Base-by-base conservation (phyloP, 2,797 vertebrate genomes). In the Cyprinella venusta region DNA sequence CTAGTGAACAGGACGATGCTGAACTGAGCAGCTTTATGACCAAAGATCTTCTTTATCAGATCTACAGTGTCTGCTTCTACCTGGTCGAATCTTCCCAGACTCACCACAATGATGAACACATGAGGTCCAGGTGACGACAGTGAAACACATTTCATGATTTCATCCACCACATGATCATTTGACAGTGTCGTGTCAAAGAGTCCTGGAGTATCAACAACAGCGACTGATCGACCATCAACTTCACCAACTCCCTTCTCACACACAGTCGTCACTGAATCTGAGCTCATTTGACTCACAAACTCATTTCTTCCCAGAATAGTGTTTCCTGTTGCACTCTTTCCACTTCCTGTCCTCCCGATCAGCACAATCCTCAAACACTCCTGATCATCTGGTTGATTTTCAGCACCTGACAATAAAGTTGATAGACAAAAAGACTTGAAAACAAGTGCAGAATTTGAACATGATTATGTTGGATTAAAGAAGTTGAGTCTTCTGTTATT, bases 291-390 rank as follows among this genome's bases (percentile, higher is more conserved):
- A 6, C 67, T 42, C 5, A 8, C 0, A 33, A 84, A 84, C 50
- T 52, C 38, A 0, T 65, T 18, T 79, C 26, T 24, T 71, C 76
- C 40, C 5, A 84, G 76, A 18, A 84, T 72, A 8, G 75, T 78
- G 40, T 83, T 83, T 33, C 33, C 33, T 33, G 33, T 33, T 33
- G 33, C 33, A 5, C 33, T 33, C 33, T 33, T 33, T 33, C 76
- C 82, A 65, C 12, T 84, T 84, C 82, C 76, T 56, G 82, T 84
- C n/a, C 33, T 78, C 3, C 82, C 82, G 21, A 83, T 63, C 38
- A 83, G 26, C 8, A 83, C 67, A 8, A 83, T 52, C 40, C 65
- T 78, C 54, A 79, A 5, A 48, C 2, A 38, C 21, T 16, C 1
- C 1, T 0, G 8, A 71, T 71, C 1, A 5, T 16, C 40, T 5